Percentiles rank a stretch among this genome's conserved stretches.
These are phyloP conservation scores for Agrypnus murinus DNA, from an alignment of 2,888 invertebrate species.

Conservation along the genomic window DNA sequence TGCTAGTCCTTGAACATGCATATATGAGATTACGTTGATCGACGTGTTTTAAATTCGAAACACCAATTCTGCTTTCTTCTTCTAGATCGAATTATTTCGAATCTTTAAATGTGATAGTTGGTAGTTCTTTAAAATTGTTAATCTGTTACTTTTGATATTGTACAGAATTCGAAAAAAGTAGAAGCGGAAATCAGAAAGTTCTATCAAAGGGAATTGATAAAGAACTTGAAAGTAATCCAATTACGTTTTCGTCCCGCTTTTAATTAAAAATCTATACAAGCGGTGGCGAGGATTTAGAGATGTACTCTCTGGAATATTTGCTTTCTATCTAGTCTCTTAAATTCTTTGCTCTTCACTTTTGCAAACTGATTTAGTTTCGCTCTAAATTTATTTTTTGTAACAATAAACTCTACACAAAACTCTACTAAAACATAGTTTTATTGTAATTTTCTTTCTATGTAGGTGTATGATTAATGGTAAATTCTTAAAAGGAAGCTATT, in stretches of 20 bases:
- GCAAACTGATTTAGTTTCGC: background rate
- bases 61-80: too few relatives aligned
- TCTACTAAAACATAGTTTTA: too few relatives aligned
- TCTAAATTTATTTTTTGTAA: background rate
- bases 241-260: constrained; percentile 32
- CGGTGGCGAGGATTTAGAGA: constrained; percentile 29
- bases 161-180: constrained; percentile 18
- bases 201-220: constrained; percentile 43
- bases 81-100: too few relatives aligned
- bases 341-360: constrained; percentile 12
- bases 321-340: constrained; percentile 18
- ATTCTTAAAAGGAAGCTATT: constrained; percentile 3
- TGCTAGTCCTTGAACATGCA: too few relatives aligned
- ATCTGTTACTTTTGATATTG: too few relatives aligned
- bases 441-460: background rate
- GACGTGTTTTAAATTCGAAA: too few relatives aligned
- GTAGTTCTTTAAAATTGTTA: too few relatives aligned
- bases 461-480: constrained; percentile 14
- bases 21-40: too few relatives aligned
- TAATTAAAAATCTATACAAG: constrained; percentile 43
- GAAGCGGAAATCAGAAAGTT: constrained; percentile 26
- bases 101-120: too few relatives aligned
- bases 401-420: too few relatives aligned
- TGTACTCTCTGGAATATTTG: constrained; percentile 29
- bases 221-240: constrained; percentile 42